Conservation (phyloP, 2,888 invertebrate genomes). For the Sycophila texana region DNA sequence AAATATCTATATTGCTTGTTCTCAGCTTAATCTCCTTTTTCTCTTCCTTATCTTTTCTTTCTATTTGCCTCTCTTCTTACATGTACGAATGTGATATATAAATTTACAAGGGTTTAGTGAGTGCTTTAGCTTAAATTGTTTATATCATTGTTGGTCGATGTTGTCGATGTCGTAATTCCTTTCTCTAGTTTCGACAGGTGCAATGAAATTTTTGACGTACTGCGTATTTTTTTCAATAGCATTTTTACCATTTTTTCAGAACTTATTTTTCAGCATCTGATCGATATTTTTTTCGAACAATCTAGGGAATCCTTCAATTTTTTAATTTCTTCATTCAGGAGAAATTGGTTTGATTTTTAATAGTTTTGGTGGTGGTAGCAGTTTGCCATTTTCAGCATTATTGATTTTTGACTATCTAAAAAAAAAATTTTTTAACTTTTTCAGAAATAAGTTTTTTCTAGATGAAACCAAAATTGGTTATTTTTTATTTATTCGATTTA, state of each 20-base stretch:
- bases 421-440: slow-evolving; percentile 35
- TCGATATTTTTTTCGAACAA: slow-evolving; percentile 14
- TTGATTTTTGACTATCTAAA: slow-evolving; percentile 35
- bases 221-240: neutral
- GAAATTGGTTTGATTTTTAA: slow-evolving; percentile 24
- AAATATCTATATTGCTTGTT: slow-evolving; percentile 12
- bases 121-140: slow-evolving; percentile 26
- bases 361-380: slow-evolving; percentile 20
- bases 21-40: slow-evolving; percentile 16
- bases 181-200: neutral
- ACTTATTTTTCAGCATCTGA: neutral
- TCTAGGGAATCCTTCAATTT: slow-evolving; percentile 16
- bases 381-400: slow-evolving; percentile 33
- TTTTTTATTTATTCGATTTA: neutral
- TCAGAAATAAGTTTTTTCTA: slow-evolving; percentile 18
- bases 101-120: neutral
- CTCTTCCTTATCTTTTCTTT: neutral
- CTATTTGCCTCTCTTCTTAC: slow-evolving; percentile 8
- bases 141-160: slow-evolving; percentile 27
- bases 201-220: neutral
- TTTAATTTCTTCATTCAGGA: slow-evolving; percentile 7
- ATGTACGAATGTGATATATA: neutral
- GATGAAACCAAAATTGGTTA: neutral
- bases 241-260: slow-evolving; percentile 14
- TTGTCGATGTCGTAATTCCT: slow-evolving; percentile 41